Percentiles rank a stretch among this genome's conserved stretches.
Evolutionary conservation across 2,113 vertebrate genomes (phyloP).

Genomic region (Microcebus murinus): DNA sequence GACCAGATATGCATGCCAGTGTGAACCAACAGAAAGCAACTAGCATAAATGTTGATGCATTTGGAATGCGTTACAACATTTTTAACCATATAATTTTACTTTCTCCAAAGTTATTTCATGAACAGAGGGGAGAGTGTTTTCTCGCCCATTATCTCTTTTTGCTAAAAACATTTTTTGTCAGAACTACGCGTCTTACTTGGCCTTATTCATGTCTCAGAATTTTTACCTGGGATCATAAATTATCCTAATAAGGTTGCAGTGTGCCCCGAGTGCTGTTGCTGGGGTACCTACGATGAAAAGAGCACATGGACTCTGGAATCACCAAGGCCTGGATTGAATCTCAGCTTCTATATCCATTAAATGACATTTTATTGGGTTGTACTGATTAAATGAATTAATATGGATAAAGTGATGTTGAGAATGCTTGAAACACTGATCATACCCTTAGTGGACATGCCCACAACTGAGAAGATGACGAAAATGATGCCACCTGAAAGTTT

Average conservation of each 20-base stretch:
- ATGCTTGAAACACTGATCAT: neutral
- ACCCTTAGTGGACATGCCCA: neutral
- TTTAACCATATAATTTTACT: neutral
- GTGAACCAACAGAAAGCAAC: neutral
- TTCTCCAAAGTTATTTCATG: neutral
- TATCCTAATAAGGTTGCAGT: neutral
- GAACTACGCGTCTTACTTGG: neutral
- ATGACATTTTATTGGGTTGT: neutral
- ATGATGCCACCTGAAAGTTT: neutral
- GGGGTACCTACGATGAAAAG: neutral
- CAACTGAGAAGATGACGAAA: fast-evolving
- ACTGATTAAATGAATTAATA: neutral
- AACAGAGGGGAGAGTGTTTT: neutral
- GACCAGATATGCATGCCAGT: neutral
- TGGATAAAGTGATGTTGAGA: neutral
- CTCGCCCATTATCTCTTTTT: neutral
- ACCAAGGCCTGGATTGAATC: too few species aligned
- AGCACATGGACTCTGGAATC: neutral
- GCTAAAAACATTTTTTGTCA: neutral
- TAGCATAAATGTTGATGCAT: neutral
- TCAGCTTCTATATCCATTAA: neutral
- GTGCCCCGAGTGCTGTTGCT: neutral
- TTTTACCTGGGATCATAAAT: neutral
- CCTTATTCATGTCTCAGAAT: neutral
- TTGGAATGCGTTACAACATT: neutral